Evolutionary conservation across 2,888 invertebrate species (phyloP), one percentile per base, ranked within the genome.

Genomic region (Volucella inanis): DNA sequence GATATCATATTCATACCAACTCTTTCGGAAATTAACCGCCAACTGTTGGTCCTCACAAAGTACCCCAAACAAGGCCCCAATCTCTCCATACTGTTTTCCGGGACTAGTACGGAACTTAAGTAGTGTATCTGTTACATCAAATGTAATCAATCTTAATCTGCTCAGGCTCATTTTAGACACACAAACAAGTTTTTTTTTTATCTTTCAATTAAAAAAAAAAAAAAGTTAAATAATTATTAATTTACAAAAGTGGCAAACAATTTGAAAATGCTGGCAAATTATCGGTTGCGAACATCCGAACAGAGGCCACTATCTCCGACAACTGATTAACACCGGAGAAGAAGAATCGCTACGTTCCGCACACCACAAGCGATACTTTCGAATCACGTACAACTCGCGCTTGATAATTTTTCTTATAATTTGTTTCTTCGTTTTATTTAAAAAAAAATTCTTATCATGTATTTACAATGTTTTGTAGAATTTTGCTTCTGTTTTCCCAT

Each of bases 121-220:
- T 54, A 98, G 92, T 0, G 98, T 98, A 88, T 97, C 96, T 12
- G 97, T 98, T 70, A 96, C 95, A 92, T 98, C 98, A 91, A 98
- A 97, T 11, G 98, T 98, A 67, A 98, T 94, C 88, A 97, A 87
- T 52, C 92, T 90, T 78, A 92, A 90, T 65, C 91, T 90, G 62
- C 89, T 89, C 52, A 92, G 88, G 86, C 90, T 90, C 89, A 90
- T 90, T 88, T 80, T 88, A 74, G 1, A 45, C 2, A 39, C 31
- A 39, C 64, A 38, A 59, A n/a, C 47, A 41, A 22, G 59, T 52
- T 12, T 57, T 12, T 57, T 54, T 38, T 10, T 39, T 15, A 9
- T 38, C 12, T 38, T 39, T 22, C 12, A 43, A 49, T 47, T 41
- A 64, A 65, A 22, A 14, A 47, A 62, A 55, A 54, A 31, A 68